These are phyloP conservation scores for Magallana gigas DNA, from an alignment of 1,140 invertebrate species.

Conservation along the genomic window DNA sequence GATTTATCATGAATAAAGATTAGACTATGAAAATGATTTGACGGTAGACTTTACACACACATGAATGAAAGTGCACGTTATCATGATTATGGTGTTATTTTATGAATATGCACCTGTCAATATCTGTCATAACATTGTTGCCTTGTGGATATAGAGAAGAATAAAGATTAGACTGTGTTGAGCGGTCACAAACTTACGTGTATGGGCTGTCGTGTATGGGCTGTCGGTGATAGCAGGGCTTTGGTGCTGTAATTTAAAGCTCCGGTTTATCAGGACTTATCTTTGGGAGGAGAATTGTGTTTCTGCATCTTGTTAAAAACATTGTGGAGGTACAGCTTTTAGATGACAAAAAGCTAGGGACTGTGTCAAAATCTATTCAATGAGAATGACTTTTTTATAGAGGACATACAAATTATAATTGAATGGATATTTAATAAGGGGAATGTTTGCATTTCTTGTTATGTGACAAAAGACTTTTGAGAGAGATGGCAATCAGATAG, in stretches of 20 bases:
- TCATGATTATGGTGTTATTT: background rate
- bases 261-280: slow-evolving; percentile 8
- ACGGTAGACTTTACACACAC: too few relatives aligned
- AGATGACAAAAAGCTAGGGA: slow-evolving; percentile 4
- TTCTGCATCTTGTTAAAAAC: slow-evolving; percentile 12
- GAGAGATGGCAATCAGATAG: background rate
- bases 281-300: slow-evolving; percentile 14
- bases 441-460: background rate
- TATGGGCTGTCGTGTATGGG: too few relatives aligned
- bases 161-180: too few relatives aligned
- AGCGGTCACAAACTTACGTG: too few relatives aligned
- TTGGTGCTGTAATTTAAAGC: background rate
- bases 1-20: too few relatives aligned
- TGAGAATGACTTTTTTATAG: background rate
- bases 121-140: background rate
- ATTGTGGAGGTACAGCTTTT: background rate
- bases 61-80: too few relatives aligned
- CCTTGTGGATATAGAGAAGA: too few relatives aligned
- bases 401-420: background rate
- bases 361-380: background rate
- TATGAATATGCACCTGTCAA: slow-evolving; percentile 11
- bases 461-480: background rate
- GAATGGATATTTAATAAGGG: background rate
- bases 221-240: too few relatives aligned
- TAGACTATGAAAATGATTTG: too few relatives aligned